Evolutionary conservation across 2,113 vertebrate species (phyloP).

Genomic region (Clarias batrachus): DNA sequence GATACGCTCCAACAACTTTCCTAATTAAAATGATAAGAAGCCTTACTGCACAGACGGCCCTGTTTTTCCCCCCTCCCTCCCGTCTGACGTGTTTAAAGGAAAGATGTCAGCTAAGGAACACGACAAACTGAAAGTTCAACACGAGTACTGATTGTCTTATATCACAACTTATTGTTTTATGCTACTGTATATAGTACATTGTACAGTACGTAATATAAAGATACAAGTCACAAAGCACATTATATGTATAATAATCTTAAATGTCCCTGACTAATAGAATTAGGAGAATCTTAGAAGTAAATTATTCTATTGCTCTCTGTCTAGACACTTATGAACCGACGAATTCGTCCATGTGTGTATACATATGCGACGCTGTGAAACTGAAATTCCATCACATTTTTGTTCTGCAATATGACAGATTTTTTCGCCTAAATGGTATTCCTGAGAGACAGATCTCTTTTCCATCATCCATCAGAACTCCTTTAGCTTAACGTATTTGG

Average conservation of each 20-base stretch:
- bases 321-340: too few species aligned
- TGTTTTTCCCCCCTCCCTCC: conserved; percentile 43
- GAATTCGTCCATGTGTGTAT: too few species aligned
- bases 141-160: neutral
- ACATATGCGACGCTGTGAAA: too few species aligned
- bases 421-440: too few species aligned
- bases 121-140: conserved; percentile 42
- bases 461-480: neutral
- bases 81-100: conserved; percentile 67
- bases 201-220: neutral
- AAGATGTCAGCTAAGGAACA: conserved; percentile 55
- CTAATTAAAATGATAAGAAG: conserved; percentile 83
- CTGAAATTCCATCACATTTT: too few species aligned
- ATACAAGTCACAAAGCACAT: neutral
- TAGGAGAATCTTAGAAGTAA: neutral
- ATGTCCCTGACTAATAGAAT: neutral
- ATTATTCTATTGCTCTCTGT: neutral
- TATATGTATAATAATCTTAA: neutral
- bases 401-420: too few species aligned
- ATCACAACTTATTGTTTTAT: too few species aligned
- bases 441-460: neutral
- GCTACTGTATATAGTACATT: neutral
- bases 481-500: neutral
- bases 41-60: conserved; percentile 74
- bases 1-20: conserved; percentile 76